A percentile compares a stretch with the other conserved stretches of the same genome.
Conservation (phyloP, 1,140 invertebrate species). For the Drosophila sturtevanti region DNA sequence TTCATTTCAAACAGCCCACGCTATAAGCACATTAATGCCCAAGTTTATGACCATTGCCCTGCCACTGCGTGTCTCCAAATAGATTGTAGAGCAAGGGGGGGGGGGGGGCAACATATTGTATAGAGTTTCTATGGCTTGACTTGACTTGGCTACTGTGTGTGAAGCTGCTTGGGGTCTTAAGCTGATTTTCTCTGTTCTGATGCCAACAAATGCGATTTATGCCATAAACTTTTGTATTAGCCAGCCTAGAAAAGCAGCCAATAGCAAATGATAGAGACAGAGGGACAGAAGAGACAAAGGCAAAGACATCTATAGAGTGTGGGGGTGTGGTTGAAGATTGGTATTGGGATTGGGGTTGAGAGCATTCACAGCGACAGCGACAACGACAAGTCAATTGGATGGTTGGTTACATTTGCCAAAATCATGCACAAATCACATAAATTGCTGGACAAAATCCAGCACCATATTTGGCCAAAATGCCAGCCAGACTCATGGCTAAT, state of each 20-base stretch:
- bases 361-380: background rate
- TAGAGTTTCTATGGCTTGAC: too few relatives aligned
- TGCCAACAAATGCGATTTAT: conserved; percentile 69
- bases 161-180: conserved; percentile 39
- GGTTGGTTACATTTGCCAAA: conserved; percentile 65
- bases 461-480: conserved; percentile 77
- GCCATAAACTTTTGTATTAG: conserved; percentile 77
- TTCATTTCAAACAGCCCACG: conserved; percentile 54
- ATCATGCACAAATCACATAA: conserved; percentile 77
- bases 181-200: conserved; percentile 69
- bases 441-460: conserved; percentile 66
- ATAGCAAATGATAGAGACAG: background rate
- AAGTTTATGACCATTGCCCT: conserved; percentile 61
- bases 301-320: background rate
- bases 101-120: conserved; percentile 6
- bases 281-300: background rate
- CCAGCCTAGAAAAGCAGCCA: background rate
- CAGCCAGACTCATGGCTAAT: conserved; percentile 66
- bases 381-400: conserved; percentile 64
- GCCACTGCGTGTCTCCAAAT: conserved; percentile 60
- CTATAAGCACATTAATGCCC: conserved; percentile 43
- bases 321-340: conserved; percentile 13
- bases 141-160: conserved; percentile 40
- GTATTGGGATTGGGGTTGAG: background rate
- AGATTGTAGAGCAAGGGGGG: too few relatives aligned